Evolutionary conservation across 2,797 vertebrate genomes (phyloP).

Genomic region (Pteronotus mesoamericanus): DNA sequence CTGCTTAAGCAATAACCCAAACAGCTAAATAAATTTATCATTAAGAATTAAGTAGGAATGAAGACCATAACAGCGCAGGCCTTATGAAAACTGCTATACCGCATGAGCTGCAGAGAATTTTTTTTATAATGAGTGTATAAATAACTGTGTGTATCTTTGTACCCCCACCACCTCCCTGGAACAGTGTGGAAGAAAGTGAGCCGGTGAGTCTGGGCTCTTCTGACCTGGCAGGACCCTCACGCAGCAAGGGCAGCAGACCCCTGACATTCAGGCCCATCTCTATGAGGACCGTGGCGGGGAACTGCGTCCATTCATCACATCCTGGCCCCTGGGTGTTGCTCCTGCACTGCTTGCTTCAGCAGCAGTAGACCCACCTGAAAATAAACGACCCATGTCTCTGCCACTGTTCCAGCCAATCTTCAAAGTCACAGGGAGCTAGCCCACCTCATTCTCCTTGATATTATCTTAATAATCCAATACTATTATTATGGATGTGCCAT

Average conservation of each 20-base stretch:
- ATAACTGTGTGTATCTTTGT: neutral
- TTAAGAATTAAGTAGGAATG: neutral
- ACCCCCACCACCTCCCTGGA: neutral
- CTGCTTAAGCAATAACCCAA: neutral
- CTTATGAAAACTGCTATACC: neutral
- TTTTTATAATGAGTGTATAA: neutral
- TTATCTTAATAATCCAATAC: neutral
- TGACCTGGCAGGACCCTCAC: fast-evolving
- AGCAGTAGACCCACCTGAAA: neutral
- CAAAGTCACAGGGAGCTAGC: neutral
- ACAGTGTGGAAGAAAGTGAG: neutral
- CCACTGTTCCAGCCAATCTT: neutral
- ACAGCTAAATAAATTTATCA: neutral
- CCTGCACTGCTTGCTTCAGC: neutral
- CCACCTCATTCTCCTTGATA: neutral
- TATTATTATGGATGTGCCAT: neutral
- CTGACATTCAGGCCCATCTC: neutral
- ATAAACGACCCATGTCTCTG: neutral
- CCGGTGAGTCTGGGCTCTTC: neutral
- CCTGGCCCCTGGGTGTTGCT: neutral
- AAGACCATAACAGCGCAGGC: neutral
- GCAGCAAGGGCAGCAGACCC: neutral
- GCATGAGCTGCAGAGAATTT: neutral
- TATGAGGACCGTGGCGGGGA: neutral
- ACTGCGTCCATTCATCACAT: fast-evolving